phyloP scores from a whole-genome alignment of 2,797 vertebrate species.

The Catamblyrhynchus diadema region DNA sequence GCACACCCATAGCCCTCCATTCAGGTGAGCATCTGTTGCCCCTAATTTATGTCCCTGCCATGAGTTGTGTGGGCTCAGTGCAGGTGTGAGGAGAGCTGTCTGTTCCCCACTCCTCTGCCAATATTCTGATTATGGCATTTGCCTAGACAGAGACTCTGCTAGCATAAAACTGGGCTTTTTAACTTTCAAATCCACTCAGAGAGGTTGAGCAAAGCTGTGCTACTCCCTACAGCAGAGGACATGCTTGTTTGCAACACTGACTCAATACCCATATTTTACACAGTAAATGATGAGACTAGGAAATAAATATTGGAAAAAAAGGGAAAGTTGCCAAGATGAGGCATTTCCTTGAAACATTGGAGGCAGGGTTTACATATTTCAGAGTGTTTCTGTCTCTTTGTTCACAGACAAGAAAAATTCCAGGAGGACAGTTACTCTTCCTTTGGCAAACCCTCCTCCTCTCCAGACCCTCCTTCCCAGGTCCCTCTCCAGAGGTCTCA shows the following conservation, averaged over 20 bases:
- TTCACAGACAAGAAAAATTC: background rate
- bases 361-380: background rate
- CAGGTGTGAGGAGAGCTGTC: background rate
- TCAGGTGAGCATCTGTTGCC: background rate
- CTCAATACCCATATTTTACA: background rate
- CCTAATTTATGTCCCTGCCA: background rate
- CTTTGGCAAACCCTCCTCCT: background rate
- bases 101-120: background rate
- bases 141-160: background rate
- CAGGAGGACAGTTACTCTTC: background rate
- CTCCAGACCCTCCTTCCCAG: background rate
- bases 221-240: background rate
- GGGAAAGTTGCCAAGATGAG: background rate
- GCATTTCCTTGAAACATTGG: background rate
- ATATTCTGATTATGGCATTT: background rate
- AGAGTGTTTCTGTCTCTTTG: background rate
- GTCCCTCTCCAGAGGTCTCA: background rate
- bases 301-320: constrained; percentile 16
- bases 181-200: background rate
- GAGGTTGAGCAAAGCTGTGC: background rate
- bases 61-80: background rate
- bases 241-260: background rate
- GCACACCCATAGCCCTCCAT: background rate
- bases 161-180: background rate
- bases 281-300: background rate